Conservation (phyloP, 2,113 vertebrate genomes). For the Oreochromis tanganicae region DNA sequence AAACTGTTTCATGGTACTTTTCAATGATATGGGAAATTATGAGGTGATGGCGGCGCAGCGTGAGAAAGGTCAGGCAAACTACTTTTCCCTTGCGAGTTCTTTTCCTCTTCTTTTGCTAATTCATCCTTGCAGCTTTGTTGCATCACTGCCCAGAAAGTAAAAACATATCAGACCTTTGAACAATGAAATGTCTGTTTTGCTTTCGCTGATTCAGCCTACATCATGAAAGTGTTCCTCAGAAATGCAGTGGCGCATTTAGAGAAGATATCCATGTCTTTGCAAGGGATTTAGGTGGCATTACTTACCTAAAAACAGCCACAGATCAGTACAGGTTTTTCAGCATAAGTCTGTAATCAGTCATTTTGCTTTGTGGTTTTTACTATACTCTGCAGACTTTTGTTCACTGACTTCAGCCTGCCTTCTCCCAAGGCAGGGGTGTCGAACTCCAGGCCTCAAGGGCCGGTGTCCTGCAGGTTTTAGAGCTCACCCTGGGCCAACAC, state of each 20-base stretch:
- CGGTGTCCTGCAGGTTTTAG: too few relatives aligned
- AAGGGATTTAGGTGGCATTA: background rate
- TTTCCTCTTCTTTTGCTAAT: background rate
- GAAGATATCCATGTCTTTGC: background rate
- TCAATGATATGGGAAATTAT: background rate
- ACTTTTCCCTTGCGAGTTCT: background rate
- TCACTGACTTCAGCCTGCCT: background rate
- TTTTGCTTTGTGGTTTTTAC: background rate
- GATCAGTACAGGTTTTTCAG: background rate
- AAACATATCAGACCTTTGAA: background rate
- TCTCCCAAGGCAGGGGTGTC: background rate
- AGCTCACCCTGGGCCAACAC: too few relatives aligned
- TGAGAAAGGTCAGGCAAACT: constrained; percentile 18
- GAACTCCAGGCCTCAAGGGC: too few relatives aligned
- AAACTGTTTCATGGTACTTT: constrained; percentile 20
- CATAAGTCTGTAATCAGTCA: background rate
- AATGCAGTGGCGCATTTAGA: background rate
- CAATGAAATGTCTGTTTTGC: background rate
- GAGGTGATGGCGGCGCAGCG: background rate
- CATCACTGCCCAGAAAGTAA: background rate
- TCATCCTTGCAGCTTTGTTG: background rate
- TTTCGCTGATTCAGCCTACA: background rate
- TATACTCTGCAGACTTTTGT: background rate
- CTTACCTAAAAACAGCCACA: background rate
- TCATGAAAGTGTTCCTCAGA: background rate